phyloP scores from a whole-genome alignment of 2,113 vertebrate genomes.

The Istiophorus platypterus region DNA sequence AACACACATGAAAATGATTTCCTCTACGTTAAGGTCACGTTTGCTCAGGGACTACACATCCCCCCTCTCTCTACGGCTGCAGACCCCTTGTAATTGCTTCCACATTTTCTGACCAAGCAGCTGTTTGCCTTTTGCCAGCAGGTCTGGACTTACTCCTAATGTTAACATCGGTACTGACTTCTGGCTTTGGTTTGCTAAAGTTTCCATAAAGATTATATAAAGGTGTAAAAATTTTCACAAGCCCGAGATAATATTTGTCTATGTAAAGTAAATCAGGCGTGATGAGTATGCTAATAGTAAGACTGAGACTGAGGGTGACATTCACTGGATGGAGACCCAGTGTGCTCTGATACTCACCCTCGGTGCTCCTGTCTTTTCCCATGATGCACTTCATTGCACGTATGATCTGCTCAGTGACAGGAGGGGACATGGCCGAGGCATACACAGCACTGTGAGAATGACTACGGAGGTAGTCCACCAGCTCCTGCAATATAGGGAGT shows the following conservation, averaged over 20 bases:
- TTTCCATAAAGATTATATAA: constrained; percentile 66
- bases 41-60: constrained; percentile 62
- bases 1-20: constrained; percentile 80
- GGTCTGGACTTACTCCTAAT: constrained; percentile 63
- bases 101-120: constrained; percentile 77
- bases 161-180: constrained; percentile 62
- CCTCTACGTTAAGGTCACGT: constrained; percentile 73
- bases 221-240: constrained; percentile 54
- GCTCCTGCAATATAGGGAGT: constrained; percentile 80
- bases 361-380: constrained; percentile 87
- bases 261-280: constrained; percentile 18
- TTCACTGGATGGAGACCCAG: background rate
- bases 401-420: constrained; percentile 89
- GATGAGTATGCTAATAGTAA: background rate
- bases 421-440: constrained; percentile 89
- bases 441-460: constrained; percentile 92
- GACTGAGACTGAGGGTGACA: constrained; percentile 6
- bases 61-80: constrained; percentile 48
- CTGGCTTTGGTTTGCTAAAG: constrained; percentile 67
- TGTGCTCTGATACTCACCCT: constrained; percentile 85
- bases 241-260: constrained; percentile 54
- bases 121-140: constrained; percentile 76
- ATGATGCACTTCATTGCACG: constrained; percentile 90
- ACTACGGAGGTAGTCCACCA: constrained; percentile 91
- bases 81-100: constrained; percentile 77